These are phyloP conservation scores for Pseudococcus viburni DNA, from an alignment of 2,888 invertebrate genomes.

Conservation along the genomic window DNA sequence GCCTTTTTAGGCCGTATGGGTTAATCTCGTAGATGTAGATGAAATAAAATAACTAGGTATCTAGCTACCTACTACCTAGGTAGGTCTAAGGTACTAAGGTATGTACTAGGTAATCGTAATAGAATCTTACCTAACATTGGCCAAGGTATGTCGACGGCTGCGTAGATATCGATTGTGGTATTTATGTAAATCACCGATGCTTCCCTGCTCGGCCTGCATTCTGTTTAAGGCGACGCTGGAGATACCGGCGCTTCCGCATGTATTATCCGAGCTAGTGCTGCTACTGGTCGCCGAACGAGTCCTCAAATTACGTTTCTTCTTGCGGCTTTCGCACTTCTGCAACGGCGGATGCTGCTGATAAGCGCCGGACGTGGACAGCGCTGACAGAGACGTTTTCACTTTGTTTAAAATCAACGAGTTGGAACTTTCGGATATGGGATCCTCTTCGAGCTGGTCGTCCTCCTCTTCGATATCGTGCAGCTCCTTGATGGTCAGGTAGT, in stretches of 20 bases:
- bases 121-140: conserved; percentile 89
- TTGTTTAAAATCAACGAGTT: conserved; percentile 67
- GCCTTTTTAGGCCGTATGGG: too few species aligned
- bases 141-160: conserved; percentile 89
- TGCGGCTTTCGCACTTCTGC: conserved; percentile 56
- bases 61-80: too few species aligned
- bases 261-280: conserved; percentile 55
- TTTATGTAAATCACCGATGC: conserved; percentile 90
- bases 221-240: conserved; percentile 71
- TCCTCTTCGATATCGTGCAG: conserved; percentile 69
- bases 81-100: too few species aligned
- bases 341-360: conserved; percentile 70
- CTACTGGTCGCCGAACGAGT: conserved; percentile 71
- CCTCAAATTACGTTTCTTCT: conserved; percentile 72
- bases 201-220: conserved; percentile 94
- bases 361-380: conserved; percentile 65
- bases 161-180: conserved; percentile 86
- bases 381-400: conserved; percentile 67
- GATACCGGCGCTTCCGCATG: conserved; percentile 67
- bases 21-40: too few species aligned
- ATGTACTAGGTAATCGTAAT: not conserved
- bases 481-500: conserved; percentile 66
- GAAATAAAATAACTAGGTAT: too few species aligned
- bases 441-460: conserved; percentile 67
- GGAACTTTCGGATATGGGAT: conserved; percentile 67